phyloP scores from a whole-genome alignment of 2,888 invertebrate species.

The Scaptodrosophila latifasciaeformis region DNA sequence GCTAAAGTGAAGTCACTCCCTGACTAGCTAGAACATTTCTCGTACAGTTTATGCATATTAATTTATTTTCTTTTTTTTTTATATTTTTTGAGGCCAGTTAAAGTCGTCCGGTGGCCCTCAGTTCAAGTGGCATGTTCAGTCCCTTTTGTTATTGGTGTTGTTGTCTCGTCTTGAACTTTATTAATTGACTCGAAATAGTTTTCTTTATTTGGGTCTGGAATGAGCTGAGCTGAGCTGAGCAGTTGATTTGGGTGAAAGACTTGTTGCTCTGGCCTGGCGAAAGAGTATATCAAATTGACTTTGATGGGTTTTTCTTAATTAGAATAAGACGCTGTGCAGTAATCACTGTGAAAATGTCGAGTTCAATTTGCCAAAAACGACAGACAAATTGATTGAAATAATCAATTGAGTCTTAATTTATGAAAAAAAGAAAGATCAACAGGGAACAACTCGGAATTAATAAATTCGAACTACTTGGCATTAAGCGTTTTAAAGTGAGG shows the following conservation, averaged over 20 bases:
- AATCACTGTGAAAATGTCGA: no score
- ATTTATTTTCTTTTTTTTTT: constrained; percentile 27
- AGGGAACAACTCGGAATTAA: constrained; percentile 44
- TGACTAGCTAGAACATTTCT: no score
- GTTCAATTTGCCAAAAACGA: neutral
- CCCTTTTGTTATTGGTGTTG: constrained; percentile 42
- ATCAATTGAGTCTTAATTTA: no score
- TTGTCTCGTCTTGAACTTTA: constrained; percentile 46
- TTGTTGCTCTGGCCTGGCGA: neutral
- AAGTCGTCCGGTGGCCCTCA: neutral
- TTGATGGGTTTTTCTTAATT: constrained; percentile 45
- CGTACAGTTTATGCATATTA: constrained; percentile 49
- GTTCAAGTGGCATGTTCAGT: constrained; percentile 63
- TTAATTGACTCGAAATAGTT: constrained; percentile 59
- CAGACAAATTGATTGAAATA: neutral
- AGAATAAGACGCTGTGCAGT: neutral
- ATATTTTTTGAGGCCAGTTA: neutral
- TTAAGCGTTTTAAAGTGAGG: no score
- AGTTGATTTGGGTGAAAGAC: neutral
- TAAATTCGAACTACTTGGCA: constrained; percentile 33
- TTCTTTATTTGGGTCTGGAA: constrained; percentile 19
- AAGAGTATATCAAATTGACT: constrained; percentile 37
- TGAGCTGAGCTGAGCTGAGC: constrained; percentile 17
- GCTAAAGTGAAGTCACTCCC: no score
- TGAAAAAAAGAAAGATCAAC: constrained; percentile 12